A percentile compares a stretch with the other conserved stretches of the same genome.
Conservation (phyloP, 2,888 invertebrate species). For the Alentia gelatinosa region DNA sequence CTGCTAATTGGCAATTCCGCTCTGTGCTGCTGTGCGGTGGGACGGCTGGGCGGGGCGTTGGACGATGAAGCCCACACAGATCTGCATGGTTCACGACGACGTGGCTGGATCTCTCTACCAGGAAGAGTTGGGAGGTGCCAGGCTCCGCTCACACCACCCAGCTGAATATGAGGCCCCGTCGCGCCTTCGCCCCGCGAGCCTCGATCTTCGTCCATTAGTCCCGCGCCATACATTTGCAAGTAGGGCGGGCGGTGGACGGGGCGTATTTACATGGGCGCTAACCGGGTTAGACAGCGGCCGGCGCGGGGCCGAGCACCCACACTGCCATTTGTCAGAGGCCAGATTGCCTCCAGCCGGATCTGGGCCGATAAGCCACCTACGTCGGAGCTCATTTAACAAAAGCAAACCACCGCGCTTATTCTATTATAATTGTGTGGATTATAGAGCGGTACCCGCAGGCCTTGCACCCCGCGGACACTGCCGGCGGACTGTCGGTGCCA, state of each 20-base stretch:
- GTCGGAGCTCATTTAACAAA: neutral
- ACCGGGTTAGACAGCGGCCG: neutral
- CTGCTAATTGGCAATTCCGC: too few relatives aligned
- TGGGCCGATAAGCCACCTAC: neutral
- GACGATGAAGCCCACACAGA: too few relatives aligned
- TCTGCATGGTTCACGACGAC: too few relatives aligned
- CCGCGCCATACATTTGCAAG: neutral
- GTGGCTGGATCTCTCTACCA: too few relatives aligned
- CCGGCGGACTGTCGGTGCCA: too few relatives aligned
- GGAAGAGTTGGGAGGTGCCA: neutral
- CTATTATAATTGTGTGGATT: conserved; percentile 1
- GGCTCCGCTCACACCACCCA: neutral
- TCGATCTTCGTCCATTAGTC: neutral
- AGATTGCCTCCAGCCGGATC: neutral
- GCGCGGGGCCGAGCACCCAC: neutral
- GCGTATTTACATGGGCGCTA: neutral
- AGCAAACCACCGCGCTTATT: neutral
- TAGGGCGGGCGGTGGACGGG: neutral
- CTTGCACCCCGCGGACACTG: too few relatives aligned
- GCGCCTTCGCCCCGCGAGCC: neutral
- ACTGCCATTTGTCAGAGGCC: neutral
- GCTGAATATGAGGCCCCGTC: neutral
- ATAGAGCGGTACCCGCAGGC: too few relatives aligned
- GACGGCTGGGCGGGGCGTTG: too few relatives aligned
- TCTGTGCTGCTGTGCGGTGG: too few relatives aligned